Base-by-base conservation (phyloP, 92 coral and sea anemone species). In the Epizoanthus ramosus region DNA sequence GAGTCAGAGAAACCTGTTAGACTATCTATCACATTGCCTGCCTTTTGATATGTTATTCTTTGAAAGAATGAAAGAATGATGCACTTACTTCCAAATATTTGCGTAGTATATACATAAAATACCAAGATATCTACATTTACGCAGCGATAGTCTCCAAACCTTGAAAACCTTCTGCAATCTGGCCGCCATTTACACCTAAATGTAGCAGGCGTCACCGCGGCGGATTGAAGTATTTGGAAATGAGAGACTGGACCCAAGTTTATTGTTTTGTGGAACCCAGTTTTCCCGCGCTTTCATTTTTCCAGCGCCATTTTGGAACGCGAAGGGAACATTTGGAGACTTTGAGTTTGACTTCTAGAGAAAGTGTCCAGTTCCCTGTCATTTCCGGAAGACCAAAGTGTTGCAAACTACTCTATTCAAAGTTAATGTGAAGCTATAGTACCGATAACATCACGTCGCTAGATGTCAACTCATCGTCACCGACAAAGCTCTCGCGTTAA, bases 71-170 rank as follows among this genome's bases (percentile, higher is more conserved):
- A 47, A 47, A 8, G 3, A 47, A 10, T 47, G 14, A 47, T 47
- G 54, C 68, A 80, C 92, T 71, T 85, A 88, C 92, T 82, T 88
- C 89, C 92, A 88, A 72, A 88, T 79, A 75, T 88, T 88, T 19
- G 86, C 71, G 17, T 88, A 54, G 84, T 88, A 88, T 22, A 72
- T 63, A 18, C 82, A 73, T 23, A 88, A 19, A 28, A 85, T 31
- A 28, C 89, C 79, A 6, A 73, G 33, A 35, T 88, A 73, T 22
- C 80, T 80, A 10, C 88, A 88, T 72, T 75, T 75, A 3, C 65
- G 53, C 19, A 57, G 80, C 8, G 80, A 17, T 60, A 35, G 18
- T 28, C 22, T 75, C 80, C 68, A 75, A 28, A 57, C 43, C 4
- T 4, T 35, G 2, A 2, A 35, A 35, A 35, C 39, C 31, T 18